Conservation (phyloP, 2,797 vertebrate species). For the Crocidura indochinensis region DNA sequence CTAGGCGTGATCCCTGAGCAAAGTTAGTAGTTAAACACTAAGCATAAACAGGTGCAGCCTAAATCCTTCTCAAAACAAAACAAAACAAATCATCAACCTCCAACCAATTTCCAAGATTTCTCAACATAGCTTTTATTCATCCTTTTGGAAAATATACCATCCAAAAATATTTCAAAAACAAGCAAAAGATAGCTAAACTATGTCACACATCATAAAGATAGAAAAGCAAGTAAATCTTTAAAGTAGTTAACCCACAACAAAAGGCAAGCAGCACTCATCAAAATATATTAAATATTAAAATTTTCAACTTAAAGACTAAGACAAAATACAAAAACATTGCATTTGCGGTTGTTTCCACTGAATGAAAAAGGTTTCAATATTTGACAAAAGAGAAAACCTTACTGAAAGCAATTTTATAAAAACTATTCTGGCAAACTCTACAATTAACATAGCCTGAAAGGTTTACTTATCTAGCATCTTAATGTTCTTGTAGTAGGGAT, state of each 20-base stretch:
- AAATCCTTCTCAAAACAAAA: background rate
- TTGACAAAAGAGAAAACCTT: background rate
- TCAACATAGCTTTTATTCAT: constrained; percentile 21
- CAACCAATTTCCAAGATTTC: constrained; percentile 58
- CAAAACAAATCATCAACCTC: too few species aligned
- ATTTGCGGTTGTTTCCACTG: constrained; percentile 2
- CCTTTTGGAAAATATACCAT: constrained; percentile 35
- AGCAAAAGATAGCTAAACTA: constrained; percentile 10
- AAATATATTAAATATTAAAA: background rate
- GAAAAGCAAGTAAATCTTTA: constrained; percentile 39
- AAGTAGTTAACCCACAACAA: background rate
- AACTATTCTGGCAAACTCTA: constrained; percentile 37
- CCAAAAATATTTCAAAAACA: constrained; percentile 46
- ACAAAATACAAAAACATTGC: constrained; percentile 27
- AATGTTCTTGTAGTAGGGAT: too few species aligned
- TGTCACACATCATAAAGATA: background rate
- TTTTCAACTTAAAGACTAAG: constrained; percentile 19
- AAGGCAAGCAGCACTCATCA: constrained; percentile 53
- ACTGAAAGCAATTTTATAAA: constrained; percentile 52
- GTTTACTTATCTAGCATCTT: constrained; percentile 8
- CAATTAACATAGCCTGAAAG: constrained; percentile 7
- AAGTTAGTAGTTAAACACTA: too few species aligned
- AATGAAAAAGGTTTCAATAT: constrained; percentile 40
- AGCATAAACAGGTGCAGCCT: too few species aligned
- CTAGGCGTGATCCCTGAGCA: too few species aligned